These are phyloP conservation scores for Phylloscopus collybita DNA, from an alignment of 2,797 vertebrate genomes.

Conservation along the genomic window DNA sequence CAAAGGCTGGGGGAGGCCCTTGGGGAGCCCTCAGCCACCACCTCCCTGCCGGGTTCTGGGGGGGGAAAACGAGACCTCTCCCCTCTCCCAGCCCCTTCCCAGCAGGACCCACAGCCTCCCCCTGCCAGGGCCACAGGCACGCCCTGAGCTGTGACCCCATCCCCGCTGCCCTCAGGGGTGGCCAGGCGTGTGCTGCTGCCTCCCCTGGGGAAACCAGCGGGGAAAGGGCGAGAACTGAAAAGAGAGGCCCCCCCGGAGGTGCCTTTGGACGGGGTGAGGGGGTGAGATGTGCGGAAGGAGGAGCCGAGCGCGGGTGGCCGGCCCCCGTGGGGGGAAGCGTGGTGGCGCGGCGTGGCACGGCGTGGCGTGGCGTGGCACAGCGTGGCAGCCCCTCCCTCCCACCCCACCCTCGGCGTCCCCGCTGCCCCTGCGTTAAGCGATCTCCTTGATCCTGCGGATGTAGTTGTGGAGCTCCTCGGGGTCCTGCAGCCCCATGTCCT, in stretches of 20 bases:
- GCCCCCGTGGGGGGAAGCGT: not conserved
- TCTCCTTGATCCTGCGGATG: slow-evolving; percentile 97
- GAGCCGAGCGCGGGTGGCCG: not conserved
- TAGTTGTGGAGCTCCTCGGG: slow-evolving; percentile 94
- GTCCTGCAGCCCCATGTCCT: slow-evolving; percentile 94
- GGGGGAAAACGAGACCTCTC: rapidly evolving
- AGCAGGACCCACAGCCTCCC: not conserved
- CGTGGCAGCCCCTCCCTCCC: slow-evolving; percentile 25
- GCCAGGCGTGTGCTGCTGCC: not conserved
- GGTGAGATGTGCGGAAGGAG: not conserved
- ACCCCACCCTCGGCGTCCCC: not conserved
- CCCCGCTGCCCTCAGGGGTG: not conserved
- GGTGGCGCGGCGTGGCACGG: not conserved
- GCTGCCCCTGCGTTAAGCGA: slow-evolving; percentile 81
- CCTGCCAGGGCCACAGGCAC: rapidly evolving
- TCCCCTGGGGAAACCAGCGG: not conserved
- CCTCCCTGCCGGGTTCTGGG: not conserved
- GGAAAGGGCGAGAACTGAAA: not conserved
- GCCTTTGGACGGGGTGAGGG: not conserved
- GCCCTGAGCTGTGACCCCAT: not conserved
- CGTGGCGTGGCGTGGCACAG: not conserved
- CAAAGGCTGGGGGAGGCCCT: not conserved
- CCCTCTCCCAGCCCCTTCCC: not conserved
- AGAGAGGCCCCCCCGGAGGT: not conserved
- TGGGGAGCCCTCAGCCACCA: rapidly evolving